A percentile compares a stretch with the other conserved stretches of the same genome.
Conservation (phyloP, 2,113 vertebrate species). For the Asarcornis scutulata region DNA sequence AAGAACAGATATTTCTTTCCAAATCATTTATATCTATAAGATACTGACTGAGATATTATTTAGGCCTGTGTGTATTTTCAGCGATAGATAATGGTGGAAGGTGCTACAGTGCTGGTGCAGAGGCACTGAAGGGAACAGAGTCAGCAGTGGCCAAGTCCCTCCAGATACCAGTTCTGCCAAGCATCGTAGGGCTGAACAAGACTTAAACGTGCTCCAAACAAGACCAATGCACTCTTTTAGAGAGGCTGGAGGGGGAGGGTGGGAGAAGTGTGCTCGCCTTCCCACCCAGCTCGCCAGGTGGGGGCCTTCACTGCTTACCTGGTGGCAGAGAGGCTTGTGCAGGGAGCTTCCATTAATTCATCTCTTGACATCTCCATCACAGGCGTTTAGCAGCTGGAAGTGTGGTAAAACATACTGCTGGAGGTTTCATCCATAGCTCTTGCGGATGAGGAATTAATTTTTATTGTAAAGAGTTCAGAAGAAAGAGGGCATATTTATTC, state of each 20-base stretch:
- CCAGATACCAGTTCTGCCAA: background rate
- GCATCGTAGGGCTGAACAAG: background rate
- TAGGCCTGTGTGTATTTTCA: background rate
- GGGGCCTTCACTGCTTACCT: slow-evolving; percentile 45
- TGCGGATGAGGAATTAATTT: slow-evolving; percentile 41
- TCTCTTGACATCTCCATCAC: slow-evolving; percentile 35
- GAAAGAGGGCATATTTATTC: slow-evolving; percentile 11
- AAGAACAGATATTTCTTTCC: slow-evolving; percentile 52
- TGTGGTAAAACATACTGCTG: background rate
- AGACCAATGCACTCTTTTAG: background rate
- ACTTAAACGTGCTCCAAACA: background rate
- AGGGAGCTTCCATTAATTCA: slow-evolving; percentile 54
- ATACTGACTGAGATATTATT: slow-evolving; percentile 19
- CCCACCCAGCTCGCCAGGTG: slow-evolving; percentile 38
- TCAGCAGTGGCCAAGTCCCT: background rate
- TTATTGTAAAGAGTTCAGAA: slow-evolving; percentile 15
- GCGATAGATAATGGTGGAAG: background rate
- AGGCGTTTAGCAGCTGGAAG: slow-evolving; percentile 23
- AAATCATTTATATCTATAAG: slow-evolving; percentile 38
- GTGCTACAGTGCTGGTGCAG: background rate
- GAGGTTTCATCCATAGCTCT: background rate
- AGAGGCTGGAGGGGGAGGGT: background rate
- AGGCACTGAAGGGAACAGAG: background rate
- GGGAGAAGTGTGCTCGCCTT: background rate
- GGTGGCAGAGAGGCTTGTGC: slow-evolving; percentile 8